Conservation (phyloP, 1,140 invertebrate species). For the Drosophila varians region DNA sequence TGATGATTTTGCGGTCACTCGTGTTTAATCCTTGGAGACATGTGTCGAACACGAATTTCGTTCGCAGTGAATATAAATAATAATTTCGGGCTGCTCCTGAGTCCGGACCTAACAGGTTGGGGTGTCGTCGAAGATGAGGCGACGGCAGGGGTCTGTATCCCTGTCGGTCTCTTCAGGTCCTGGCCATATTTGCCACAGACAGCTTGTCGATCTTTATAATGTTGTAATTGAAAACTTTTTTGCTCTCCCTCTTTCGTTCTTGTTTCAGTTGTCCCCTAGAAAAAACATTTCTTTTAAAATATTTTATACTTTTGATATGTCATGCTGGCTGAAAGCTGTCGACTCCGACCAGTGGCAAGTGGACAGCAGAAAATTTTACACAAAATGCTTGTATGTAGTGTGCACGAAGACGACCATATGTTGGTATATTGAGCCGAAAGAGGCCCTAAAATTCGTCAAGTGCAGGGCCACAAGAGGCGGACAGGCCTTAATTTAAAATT, state of each 20-base stretch:
- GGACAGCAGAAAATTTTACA: slow-evolving; percentile 46
- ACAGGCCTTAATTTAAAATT: slow-evolving; percentile 36
- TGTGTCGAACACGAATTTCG: slow-evolving; percentile 82
- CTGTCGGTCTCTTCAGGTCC: slow-evolving; percentile 30
- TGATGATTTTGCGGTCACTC: slow-evolving; percentile 83
- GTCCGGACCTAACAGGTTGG: slow-evolving; percentile 4
- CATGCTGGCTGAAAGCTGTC: slow-evolving; percentile 75
- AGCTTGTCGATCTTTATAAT: slow-evolving; percentile 83
- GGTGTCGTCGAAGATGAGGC: background rate
- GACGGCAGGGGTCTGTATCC: slow-evolving; percentile 27
- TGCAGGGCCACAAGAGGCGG: background rate
- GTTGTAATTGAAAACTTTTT: slow-evolving; percentile 83
- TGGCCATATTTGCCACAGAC: slow-evolving; percentile 77
- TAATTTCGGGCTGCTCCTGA: slow-evolving; percentile 62
- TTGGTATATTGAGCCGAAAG: background rate
- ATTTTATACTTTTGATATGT: slow-evolving; percentile 80
- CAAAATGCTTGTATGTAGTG: slow-evolving; percentile 23
- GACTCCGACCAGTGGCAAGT: slow-evolving; percentile 32
- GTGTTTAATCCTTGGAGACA: slow-evolving; percentile 83
- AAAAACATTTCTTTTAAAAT: slow-evolving; percentile 78
- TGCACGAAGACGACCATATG: too few relatives aligned
- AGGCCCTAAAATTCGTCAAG: slow-evolving; percentile 18
- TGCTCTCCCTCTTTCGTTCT: slow-evolving; percentile 16
- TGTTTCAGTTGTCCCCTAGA: slow-evolving; percentile 33
- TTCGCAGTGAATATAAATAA: slow-evolving; percentile 81